Conservation (phyloP, 2,888 invertebrate genomes). For the Gymnocheta viridis region DNA sequence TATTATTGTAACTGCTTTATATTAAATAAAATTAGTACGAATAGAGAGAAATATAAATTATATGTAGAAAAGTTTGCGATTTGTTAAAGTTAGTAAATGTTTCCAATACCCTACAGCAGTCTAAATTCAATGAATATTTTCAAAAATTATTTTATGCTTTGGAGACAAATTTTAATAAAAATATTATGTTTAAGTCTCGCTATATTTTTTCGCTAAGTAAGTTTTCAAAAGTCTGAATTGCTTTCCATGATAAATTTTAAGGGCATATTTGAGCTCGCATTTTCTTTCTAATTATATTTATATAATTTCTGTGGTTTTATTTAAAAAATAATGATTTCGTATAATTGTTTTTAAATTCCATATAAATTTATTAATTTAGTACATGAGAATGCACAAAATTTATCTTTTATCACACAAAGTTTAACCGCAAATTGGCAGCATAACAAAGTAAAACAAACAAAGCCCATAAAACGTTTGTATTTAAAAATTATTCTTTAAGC, state of each 20-base stretch:
- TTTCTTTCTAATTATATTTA: neutral
- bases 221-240: neutral
- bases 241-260: neutral
- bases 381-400: constrained; percentile 4
- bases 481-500: constrained; percentile 4
- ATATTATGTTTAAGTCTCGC: too few relatives aligned
- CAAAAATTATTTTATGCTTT: too few relatives aligned
- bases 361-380: constrained; percentile 5
- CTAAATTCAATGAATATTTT: too few relatives aligned
- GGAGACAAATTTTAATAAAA: too few relatives aligned
- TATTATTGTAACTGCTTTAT: neutral
- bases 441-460: constrained; percentile 18
- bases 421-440: constrained; percentile 53
- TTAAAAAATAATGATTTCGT: neutral
- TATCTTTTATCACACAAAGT: constrained; percentile 23
- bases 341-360: neutral
- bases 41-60: neutral
- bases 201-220: too few relatives aligned
- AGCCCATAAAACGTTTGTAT: constrained; percentile 11
- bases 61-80: neutral
- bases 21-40: neutral
- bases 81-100: too few relatives aligned
- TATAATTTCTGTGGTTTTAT: neutral
- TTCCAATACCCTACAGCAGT: too few relatives aligned
- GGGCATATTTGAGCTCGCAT: neutral